A percentile compares a stretch with the other conserved stretches of the same genome.
Evolutionary conservation across 2,888 invertebrate genomes (phyloP).

Genomic region (Drosophila demipolita): DNA sequence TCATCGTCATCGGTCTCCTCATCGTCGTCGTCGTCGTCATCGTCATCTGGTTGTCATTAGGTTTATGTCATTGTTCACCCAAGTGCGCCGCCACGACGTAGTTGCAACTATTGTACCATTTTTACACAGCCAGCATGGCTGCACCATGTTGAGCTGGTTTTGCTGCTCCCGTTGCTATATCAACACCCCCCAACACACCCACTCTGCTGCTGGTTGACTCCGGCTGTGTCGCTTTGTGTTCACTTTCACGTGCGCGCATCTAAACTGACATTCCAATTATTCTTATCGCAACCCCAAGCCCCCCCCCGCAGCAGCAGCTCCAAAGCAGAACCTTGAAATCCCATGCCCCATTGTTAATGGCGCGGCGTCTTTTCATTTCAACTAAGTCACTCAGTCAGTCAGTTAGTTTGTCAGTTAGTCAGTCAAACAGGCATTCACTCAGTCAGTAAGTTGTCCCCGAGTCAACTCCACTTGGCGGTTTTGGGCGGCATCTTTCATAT

Average conservation of each 20-base stretch:
- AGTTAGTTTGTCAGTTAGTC: slow-evolving; percentile 39
- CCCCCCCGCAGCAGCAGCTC: too few relatives aligned
- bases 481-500: slow-evolving; percentile 10
- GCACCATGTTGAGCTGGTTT: slow-evolving; percentile 27
- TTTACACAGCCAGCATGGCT: slow-evolving; percentile 40
- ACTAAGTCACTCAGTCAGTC: slow-evolving; percentile 45
- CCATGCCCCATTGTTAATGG: slow-evolving; percentile 61
- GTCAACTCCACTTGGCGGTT: slow-evolving; percentile 13
- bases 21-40: background rate
- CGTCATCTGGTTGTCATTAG: slow-evolving; percentile 53
- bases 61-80: slow-evolving; percentile 67
- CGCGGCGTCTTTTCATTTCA: slow-evolving; percentile 54
- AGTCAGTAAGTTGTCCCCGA: background rate
- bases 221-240: slow-evolving; percentile 52
- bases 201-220: slow-evolving; percentile 12
- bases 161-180: background rate
- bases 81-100: slow-evolving; percentile 53
- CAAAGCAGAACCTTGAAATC: slow-evolving; percentile 15
- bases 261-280: slow-evolving; percentile 81
- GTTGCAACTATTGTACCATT: slow-evolving; percentile 55
- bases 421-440: slow-evolving; percentile 8
- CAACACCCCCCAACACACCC: background rate
- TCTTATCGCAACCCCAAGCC: slow-evolving; percentile 24
- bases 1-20: background rate
- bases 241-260: slow-evolving; percentile 64